These are phyloP conservation scores for Trachurus trachurus DNA, from an alignment of 2,797 vertebrate genomes.

Conservation along the genomic window DNA sequence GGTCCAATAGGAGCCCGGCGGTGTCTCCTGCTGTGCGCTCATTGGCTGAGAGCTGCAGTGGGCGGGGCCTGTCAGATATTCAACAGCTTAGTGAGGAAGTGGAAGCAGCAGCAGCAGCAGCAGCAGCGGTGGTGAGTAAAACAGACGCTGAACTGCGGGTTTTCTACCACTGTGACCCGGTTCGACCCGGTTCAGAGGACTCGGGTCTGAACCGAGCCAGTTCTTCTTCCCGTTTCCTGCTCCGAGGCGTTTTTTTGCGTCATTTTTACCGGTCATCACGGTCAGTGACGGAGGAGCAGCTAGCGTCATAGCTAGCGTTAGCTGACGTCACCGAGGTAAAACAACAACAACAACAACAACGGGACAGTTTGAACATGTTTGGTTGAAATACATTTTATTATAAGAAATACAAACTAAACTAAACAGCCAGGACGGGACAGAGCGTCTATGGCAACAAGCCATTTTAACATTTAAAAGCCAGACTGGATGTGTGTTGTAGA, in stretches of 20 bases:
- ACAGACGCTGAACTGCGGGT: neutral
- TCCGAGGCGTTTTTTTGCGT: neutral
- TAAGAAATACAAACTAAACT: too few species aligned
- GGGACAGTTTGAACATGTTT: neutral
- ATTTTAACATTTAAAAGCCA: too few species aligned
- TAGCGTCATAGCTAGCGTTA: constrained; percentile 2
- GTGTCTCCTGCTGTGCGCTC: accelerated
- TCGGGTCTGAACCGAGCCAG: accelerated
- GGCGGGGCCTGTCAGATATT: constrained; percentile 7
- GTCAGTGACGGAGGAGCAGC: constrained; percentile 4
- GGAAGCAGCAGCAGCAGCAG: accelerated
- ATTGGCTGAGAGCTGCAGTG: neutral
- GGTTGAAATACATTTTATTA: neutral
- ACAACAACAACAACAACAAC: too few species aligned
- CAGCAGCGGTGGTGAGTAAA: constrained; percentile 36
- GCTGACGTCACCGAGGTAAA: neutral
- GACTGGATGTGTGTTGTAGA: too few species aligned
- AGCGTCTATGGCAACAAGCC: too few species aligned
- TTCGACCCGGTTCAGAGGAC: neutral
- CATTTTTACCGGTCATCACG: neutral
- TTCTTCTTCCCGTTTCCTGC: neutral
- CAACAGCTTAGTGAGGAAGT: constrained; percentile 44
- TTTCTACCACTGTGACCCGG: neutral
- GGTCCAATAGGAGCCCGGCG: neutral
- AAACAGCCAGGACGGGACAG: too few species aligned